Base-by-base conservation (phyloP, 2,113 vertebrate genomes). In the Sebastes schlegelii region DNA sequence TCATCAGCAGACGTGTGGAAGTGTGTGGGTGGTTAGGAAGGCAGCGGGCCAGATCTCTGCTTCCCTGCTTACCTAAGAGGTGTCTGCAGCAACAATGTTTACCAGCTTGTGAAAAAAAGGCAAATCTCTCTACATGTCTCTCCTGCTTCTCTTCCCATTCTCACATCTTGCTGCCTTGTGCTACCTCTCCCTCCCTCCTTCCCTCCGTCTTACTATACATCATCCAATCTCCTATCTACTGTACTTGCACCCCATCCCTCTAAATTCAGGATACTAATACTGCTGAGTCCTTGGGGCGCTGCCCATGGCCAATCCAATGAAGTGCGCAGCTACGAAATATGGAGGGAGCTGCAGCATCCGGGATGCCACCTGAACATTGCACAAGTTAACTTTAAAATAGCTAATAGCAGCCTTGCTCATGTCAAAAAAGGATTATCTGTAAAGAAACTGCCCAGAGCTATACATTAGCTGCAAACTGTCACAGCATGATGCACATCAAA, bases 11-110 rank as follows among this genome's bases (percentile, higher is more conserved):
- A 75, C 69, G 65, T 76, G 79, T 66, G 45, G 42, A 65, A 45
- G 42, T 55, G 55, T 63, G 66, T 45, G 43, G 40, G 80, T 43
- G 68, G 21, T 42, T 49, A 21, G 64, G 68, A 65, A 66, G 74
- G 54, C 42, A 83, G 51, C 3, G 5, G 13, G 45, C 23, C 40
- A 40, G 42, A 70, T 79, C 26, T 77, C 40, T 77, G 17, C 49
- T 71, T 42, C 45, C 74, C 43, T 78, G 43, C 46, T 74, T 65
- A 71, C 67, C 52, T 57, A 8, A 21, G 73, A 75, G 68, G 62
- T 77, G 82, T 85, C 73, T 82, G 85, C 80, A 68, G 21, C 48
- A 57, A 70, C 34, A 80, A 42, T 74, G 54, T 81, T 87, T 79
- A 79, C 83, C 51, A 71, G 72, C 46, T 57, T 79, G 49, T 73